Conservation (phyloP, 2,113 vertebrate species). For the Hippocampus guttulatus region DNA sequence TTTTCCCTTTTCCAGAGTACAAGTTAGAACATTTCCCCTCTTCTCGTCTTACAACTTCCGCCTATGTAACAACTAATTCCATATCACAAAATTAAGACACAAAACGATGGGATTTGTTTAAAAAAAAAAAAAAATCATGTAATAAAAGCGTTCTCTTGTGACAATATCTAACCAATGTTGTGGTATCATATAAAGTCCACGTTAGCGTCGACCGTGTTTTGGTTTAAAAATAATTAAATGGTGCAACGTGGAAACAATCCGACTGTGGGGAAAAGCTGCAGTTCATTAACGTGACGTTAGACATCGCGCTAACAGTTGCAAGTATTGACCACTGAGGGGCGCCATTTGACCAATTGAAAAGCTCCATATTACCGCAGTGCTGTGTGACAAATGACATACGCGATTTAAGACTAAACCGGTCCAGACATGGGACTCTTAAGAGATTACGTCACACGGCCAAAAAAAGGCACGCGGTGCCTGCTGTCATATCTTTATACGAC, state of each 20-base stretch:
- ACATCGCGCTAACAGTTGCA: slow-evolving; percentile 9
- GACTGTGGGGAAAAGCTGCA: not conserved
- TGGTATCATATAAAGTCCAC: not conserved
- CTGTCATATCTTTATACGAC: not conserved
- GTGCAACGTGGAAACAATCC: not conserved
- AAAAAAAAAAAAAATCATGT: not conserved
- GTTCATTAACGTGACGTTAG: not conserved
- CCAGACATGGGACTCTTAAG: not conserved
- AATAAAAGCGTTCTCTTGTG: not conserved
- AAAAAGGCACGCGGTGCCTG: no score
- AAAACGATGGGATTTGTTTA: not conserved
- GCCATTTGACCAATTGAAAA: slow-evolving; percentile 32
- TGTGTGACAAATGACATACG: not conserved
- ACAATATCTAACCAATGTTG: not conserved
- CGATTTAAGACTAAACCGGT: not conserved
- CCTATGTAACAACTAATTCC: slow-evolving; percentile 5
- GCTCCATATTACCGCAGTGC: not conserved
- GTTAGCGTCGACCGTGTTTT: not conserved
- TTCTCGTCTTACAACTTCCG: slow-evolving; percentile 51
- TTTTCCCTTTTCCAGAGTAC: slow-evolving; percentile 10
- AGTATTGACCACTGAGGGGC: slow-evolving; percentile 50
- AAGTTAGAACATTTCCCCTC: not conserved
- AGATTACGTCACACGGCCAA: not conserved
- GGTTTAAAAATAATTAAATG: not conserved
- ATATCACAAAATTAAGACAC: not conserved